Evolutionary conservation across 1,140 invertebrate species (phyloP).

Genomic region (Scaptomyza montana): DNA sequence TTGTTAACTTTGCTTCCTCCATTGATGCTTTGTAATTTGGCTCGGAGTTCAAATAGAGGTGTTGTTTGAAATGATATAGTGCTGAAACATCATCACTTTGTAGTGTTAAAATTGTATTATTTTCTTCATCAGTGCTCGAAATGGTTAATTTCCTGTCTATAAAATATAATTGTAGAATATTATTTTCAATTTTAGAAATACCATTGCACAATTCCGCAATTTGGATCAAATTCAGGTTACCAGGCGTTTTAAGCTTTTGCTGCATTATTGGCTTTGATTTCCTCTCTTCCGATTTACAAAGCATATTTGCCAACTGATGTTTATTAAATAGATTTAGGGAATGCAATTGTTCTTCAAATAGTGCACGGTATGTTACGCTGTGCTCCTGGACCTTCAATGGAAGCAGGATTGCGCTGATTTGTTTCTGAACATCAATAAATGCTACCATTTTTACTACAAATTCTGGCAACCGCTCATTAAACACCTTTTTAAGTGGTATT

Average conservation of each 20-base stretch:
- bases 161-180: conserved; percentile 42
- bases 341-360: conserved; percentile 39
- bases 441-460: conserved; percentile 46
- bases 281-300: background rate
- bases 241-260: conserved; percentile 31
- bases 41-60: conserved; percentile 40
- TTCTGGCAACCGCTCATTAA: conserved; percentile 36
- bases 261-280: conserved; percentile 1
- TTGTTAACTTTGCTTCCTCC: background rate
- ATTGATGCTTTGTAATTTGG: background rate
- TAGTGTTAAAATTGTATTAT: conserved; percentile 20
- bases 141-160: conserved; percentile 38
- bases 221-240: conserved; percentile 3
- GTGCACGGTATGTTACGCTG: conserved; percentile 29
- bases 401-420: conserved; percentile 52
- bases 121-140: background rate
- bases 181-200: background rate
- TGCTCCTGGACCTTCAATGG: conserved; percentile 34
- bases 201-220: conserved; percentile 41
- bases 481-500: conserved; percentile 42
- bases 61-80: conserved; percentile 60
- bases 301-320: background rate
- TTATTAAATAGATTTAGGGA: conserved; percentile 17
- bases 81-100: conserved; percentile 49
- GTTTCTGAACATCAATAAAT: conserved; percentile 45